A percentile compares a stretch with the other conserved stretches of the same genome.
These are phyloP conservation scores for Drosophila athabasca DNA, from an alignment of 1,140 invertebrate species.

Conservation along the genomic window DNA sequence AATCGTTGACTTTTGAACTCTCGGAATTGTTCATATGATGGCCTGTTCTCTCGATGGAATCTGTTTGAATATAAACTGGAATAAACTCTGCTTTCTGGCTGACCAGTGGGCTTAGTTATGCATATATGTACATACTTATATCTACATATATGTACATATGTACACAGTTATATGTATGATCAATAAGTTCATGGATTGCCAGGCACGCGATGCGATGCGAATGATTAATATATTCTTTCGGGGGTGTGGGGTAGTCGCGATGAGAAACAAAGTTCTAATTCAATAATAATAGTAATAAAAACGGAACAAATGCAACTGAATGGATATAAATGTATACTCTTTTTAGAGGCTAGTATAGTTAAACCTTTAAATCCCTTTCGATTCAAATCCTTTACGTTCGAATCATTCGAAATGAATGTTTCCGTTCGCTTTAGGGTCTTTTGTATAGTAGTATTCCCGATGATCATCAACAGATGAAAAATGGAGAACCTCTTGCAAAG, in stretches of 20 bases:
- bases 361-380: no score
- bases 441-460: no score
- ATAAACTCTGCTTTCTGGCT: no score
- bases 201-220: slow-evolving; percentile 15
- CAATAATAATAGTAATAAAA: slow-evolving; percentile 5
- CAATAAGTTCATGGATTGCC: slow-evolving; percentile 23
- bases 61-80: background rate
- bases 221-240: slow-evolving; percentile 20
- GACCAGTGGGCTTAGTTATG: no score
- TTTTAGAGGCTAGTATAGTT: no score
- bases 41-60: slow-evolving; percentile 12
- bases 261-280: slow-evolving; percentile 7
- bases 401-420: no score
- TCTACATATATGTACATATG: background rate
- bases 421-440: no score
- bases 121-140: slow-evolving; percentile 3
- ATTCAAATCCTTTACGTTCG: no score
- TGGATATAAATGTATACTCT: no score
- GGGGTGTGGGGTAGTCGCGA: background rate
- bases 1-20: slow-evolving; percentile 68
- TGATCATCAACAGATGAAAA: no score
- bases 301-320: background rate
- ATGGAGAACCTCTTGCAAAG: no score
- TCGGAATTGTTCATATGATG: slow-evolving; percentile 50
- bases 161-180: slow-evolving; percentile 24